A percentile compares a stretch with the other conserved stretches of the same genome.
Evolutionary conservation across 1,140 invertebrate species (phyloP).

Genomic region (Babylonia areolata): DNA sequence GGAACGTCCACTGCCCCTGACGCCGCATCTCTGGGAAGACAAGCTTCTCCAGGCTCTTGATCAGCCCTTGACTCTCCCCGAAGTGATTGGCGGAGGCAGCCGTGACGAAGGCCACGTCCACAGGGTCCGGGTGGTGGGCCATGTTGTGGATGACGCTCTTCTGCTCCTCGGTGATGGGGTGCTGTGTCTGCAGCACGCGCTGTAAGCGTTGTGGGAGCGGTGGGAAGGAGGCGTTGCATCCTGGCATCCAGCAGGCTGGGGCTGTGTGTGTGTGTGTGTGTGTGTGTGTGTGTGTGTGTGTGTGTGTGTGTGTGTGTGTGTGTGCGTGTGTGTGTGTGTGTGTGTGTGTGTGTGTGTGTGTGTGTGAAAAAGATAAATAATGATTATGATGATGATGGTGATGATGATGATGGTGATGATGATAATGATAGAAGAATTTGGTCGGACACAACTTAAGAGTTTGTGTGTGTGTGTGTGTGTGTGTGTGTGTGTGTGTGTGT

Average conservation of each 20-base stretch:
- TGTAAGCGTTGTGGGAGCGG: neutral
- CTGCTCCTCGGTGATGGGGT: neutral
- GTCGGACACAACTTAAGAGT: too few relatives aligned
- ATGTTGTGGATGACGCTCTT: neutral
- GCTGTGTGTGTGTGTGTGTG: too few relatives aligned
- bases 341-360: too few relatives aligned
- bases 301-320: too few relatives aligned
- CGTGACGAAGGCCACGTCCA: slow-evolving; percentile 30
- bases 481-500: too few relatives aligned
- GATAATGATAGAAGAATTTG: too few relatives aligned
- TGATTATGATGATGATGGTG: too few relatives aligned
- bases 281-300: too few relatives aligned
- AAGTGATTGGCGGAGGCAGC: slow-evolving; percentile 32
- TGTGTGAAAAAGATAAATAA: too few relatives aligned
- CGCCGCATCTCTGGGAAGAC: slow-evolving; percentile 17
- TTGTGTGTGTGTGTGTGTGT: too few relatives aligned
- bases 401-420: too few relatives aligned
- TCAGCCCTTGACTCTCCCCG: slow-evolving; percentile 29
- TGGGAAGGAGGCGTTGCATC: neutral
- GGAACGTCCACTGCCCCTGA: neutral
- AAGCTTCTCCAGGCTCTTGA: slow-evolving; percentile 14
- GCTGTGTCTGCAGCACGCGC: neutral
- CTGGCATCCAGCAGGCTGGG: neutral
- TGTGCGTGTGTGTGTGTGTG: too few relatives aligned
- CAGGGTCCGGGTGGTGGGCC: neutral